Evolutionary conservation across 2,113 vertebrate genomes (phyloP), one percentile per base, ranked within the genome.

Genomic region (Edolisoma coerulescens): DNA sequence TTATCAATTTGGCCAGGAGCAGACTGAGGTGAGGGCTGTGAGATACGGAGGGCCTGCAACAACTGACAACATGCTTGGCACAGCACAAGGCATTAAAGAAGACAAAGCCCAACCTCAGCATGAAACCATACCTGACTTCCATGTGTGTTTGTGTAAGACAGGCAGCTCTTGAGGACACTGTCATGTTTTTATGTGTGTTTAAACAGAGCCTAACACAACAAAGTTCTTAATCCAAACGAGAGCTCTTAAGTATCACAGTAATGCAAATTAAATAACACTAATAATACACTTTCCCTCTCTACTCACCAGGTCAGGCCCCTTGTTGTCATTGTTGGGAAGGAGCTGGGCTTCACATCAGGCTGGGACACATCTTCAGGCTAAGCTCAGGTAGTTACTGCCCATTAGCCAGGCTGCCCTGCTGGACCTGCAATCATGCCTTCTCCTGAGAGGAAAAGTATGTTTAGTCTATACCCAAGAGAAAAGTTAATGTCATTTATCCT

Each of bases 231-330:
- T 93, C 85, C 92, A 86, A 84, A 81, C 42, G 2, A 23, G 82
- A 86, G 78, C 71, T 86, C 87, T 60, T 90, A 78, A 91, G 75
- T 80, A 41, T 86, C 92, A 67, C 52, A 64, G 92, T 50, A 93
- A 90, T 59, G 24, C 85, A 94, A 91, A 94, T 90, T 74, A 81
- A 95, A 87, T 92, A 94, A 85, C 85, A 91, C 81, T 57, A 73
- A 53, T 52, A 80, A 80, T 33, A 77, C 0, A 13, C 83, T 74
- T 84, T 95, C 68, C 33, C 47, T 80, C 52, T 68, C 47, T 49
- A 33, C 71, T 92, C 44, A 67, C 44, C 42, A 44, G 50, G 33
- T 74, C 71, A 60, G 79, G 27, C 47, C 63, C 7, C 44, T 93
- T 69, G 39, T 49, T 73, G 63, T 63, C 81, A 44, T 35, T 63